Conservation (phyloP, 2,113 vertebrate species). For the Plestiodon gilberti region DNA sequence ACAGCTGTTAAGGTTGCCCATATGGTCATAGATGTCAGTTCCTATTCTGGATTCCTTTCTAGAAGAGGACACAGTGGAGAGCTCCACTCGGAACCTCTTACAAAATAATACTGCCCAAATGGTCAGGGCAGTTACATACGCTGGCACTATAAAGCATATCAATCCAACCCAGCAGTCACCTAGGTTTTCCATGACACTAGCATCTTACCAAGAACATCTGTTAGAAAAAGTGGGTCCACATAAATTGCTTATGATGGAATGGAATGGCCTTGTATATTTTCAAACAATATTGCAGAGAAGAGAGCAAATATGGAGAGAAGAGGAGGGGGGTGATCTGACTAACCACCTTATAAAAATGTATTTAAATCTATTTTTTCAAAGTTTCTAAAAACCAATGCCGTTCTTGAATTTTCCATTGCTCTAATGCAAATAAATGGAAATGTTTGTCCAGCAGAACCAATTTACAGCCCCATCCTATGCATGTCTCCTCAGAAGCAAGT, state of each 20-base stretch:
- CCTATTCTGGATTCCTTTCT: slow-evolving; percentile 33
- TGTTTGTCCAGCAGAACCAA: slow-evolving; percentile 48
- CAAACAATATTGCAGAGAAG: background rate
- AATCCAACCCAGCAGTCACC: slow-evolving; percentile 1
- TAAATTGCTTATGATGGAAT: background rate
- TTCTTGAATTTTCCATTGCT: slow-evolving; percentile 67
- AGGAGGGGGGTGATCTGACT: background rate
- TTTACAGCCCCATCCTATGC: too few species aligned
- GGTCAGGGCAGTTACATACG: background rate
- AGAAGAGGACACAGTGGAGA: slow-evolving; percentile 45
- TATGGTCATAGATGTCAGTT: slow-evolving; percentile 47
- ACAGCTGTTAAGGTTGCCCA: slow-evolving; percentile 45
- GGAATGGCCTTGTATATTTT: background rate
- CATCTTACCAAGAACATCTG: background rate
- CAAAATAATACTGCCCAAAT: slow-evolving; percentile 3
- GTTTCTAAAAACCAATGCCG: slow-evolving; percentile 64
- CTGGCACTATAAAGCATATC: background rate
- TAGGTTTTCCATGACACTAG: background rate
- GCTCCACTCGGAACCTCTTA: slow-evolving; percentile 11
- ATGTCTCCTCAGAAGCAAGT: too few species aligned
- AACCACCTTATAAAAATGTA: slow-evolving; percentile 45
- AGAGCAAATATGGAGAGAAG: background rate
- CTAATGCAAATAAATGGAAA: slow-evolving; percentile 61
- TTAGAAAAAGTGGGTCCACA: slow-evolving; percentile 19
- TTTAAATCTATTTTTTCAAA: slow-evolving; percentile 62